Evolutionary conservation across 2,113 vertebrate species (phyloP), one percentile per base, ranked within the genome.

Genomic region (Sander vitreus): DNA sequence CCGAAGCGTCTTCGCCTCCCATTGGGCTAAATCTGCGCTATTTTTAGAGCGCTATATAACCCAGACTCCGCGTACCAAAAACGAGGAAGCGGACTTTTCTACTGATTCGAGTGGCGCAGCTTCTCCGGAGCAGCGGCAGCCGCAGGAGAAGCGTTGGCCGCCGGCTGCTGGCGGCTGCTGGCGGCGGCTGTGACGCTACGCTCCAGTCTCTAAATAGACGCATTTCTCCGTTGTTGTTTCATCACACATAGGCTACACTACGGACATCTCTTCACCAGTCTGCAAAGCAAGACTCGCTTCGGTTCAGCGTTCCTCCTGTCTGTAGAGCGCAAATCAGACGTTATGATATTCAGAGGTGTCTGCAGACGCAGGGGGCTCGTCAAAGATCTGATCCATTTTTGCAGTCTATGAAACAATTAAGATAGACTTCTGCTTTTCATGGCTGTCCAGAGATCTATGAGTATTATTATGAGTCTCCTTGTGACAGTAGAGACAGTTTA

Each of bases 31-130:
- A 39, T 6, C 15, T 4, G 86, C 75, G 90, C 96, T 97, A 98
- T 98, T 97, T 98, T 97, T 97, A 97, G 97, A 89, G 91, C 81
- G 67, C 93, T 97, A 97, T 97, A 97, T 97, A 97, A 87, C 48
- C 27, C 81, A 2, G 63, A 18, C 43, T n/a, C 6, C 51, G 65
- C 57, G 30, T 0, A 67, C 43, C 30, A 57, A 53, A 11, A 86
- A 78, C 39, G 76, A 92, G 89, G 90, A 94, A 92, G 91, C 82
- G 0, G 76, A 66, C 21, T 53, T 72, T 63, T 86, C 9, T 4
- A 21, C 43, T 13, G 80, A 72, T 15, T 81, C 60, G 7, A 39
- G 50, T 8, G 85, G 39, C 39, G 39, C 2, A 55, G 69, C 10
- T 3, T 6, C 30, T 64, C 11, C 57, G 50, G 50, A 58, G 78